phyloP scores from a whole-genome alignment of 2,888 invertebrate species.

The Homarus gammarus region DNA sequence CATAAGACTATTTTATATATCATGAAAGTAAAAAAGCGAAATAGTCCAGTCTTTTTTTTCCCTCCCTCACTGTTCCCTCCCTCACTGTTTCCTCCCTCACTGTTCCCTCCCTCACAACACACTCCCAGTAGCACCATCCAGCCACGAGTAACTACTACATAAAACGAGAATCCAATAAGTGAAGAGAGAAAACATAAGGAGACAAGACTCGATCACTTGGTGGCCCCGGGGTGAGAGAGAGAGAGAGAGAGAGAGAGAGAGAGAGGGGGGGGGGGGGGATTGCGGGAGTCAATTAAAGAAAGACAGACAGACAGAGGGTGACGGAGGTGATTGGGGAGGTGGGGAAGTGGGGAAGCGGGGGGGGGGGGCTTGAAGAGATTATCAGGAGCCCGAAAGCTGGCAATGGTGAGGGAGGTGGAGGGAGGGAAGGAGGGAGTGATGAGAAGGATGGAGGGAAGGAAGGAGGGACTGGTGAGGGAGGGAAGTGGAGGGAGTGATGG shows the following conservation, averaged over 20 bases:
- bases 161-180: neutral
- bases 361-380: neutral
- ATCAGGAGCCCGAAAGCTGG: no score
- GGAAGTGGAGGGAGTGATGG: no score
- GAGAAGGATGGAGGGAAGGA: no score
- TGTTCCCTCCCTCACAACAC: neutral
- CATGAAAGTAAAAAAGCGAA: no score
- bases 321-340: no score
- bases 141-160: neutral
- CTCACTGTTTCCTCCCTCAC: neutral
- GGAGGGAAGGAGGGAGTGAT: neutral
- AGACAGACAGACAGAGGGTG: no score
- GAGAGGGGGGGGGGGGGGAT: no score
- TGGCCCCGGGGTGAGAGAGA: neutral
- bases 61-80: neutral
- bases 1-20: no score
- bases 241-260: neutral
- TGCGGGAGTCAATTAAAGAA: neutral
- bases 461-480: no score
- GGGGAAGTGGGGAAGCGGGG: neutral
- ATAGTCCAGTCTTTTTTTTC: neutral
- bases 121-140: neutral
- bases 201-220: neutral
- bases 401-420: neutral
- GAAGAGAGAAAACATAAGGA: neutral